Conservation (phyloP, 2,888 invertebrate species). For the Melitaea athalia region DNA sequence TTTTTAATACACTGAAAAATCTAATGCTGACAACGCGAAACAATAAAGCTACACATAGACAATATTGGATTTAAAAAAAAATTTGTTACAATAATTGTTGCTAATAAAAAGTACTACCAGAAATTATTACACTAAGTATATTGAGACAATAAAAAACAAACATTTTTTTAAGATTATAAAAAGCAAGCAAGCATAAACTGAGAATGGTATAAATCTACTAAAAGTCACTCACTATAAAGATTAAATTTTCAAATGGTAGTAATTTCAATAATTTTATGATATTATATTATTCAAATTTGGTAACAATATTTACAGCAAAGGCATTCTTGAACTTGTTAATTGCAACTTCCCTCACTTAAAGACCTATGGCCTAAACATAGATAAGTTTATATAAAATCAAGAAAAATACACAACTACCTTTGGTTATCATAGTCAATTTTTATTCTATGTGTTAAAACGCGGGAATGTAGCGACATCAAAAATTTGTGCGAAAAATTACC, state of each 20-base stretch:
- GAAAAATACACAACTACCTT: background rate
- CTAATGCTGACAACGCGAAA: conserved; percentile 20
- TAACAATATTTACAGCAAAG: too few species aligned
- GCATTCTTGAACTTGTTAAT: too few species aligned
- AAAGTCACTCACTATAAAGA: too few species aligned
- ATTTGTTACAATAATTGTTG: background rate
- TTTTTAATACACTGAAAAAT: background rate
- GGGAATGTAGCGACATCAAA: conserved; percentile 35
- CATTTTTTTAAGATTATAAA: background rate
- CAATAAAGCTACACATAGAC: conserved; percentile 21
- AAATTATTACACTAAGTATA: too few species aligned
- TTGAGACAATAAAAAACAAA: background rate
- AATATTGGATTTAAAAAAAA: background rate
- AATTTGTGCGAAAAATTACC: conserved; percentile 28
- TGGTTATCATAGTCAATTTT: background rate
- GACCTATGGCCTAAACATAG: too few species aligned
- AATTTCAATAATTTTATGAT: too few species aligned
- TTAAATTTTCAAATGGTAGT: too few species aligned
- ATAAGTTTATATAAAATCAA: too few species aligned
- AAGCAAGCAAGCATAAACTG: background rate
- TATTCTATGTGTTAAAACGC: conserved; percentile 10
- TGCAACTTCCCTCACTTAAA: too few species aligned
- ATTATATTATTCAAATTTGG: too few species aligned
- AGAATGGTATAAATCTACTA: background rate
- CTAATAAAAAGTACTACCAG: background rate